A percentile compares a stretch with the other conserved stretches of the same genome.
phyloP scores from a whole-genome alignment of 2,888 invertebrate species.

The Tridacna crocea region DNA sequence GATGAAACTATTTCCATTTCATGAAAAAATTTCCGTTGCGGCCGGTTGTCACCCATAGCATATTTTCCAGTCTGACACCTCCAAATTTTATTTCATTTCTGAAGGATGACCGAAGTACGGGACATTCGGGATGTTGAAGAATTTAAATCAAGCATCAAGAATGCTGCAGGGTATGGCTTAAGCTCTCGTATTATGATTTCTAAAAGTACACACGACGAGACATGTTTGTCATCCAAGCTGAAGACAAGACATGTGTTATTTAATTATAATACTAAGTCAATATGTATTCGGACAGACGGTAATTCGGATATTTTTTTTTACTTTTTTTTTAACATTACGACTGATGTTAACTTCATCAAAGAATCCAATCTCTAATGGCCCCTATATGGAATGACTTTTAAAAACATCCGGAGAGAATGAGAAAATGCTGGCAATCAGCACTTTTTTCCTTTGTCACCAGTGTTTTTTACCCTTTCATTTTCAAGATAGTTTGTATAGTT shows the following conservation, averaged over 20 bases:
- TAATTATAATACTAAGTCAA: not conserved
- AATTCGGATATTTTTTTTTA: not conserved
- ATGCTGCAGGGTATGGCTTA: slow-evolving; percentile 5
- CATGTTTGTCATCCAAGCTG: not conserved
- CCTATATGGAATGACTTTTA: not conserved
- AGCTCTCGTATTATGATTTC: not conserved
- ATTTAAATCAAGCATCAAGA: not conserved
- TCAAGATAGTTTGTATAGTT: not conserved
- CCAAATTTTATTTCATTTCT: too few species aligned
- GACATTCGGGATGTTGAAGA: not conserved
- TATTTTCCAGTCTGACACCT: too few species aligned
- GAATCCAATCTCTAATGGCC: not conserved
- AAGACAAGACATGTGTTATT: not conserved
- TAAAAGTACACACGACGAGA: not conserved
- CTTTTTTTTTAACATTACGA: too few species aligned
- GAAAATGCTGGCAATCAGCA: not conserved
- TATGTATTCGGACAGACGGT: not conserved
- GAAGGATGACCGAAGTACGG: not conserved
- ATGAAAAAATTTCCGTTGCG: too few species aligned
- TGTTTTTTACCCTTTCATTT: not conserved
- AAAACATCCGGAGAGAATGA: not conserved
- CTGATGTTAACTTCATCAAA: too few species aligned
- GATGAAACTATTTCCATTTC: too few species aligned
- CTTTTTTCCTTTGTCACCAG: not conserved
- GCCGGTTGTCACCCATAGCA: too few species aligned